phyloP scores from a whole-genome alignment of 2,888 invertebrate species.

The Apeira syringaria region DNA sequence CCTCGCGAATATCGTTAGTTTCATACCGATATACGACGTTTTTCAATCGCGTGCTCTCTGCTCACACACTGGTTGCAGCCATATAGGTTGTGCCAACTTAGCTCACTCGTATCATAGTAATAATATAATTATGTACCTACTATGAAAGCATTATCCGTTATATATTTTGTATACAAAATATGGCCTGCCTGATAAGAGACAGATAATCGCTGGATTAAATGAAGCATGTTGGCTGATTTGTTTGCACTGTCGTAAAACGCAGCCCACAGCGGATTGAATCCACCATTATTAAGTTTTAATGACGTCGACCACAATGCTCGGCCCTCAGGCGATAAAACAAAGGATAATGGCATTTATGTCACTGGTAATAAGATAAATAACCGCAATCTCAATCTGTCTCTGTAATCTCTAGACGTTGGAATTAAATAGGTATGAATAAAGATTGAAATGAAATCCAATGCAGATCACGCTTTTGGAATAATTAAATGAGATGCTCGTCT shows the following conservation, averaged over 20 bases:
- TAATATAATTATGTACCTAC: too few relatives aligned
- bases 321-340: conserved; percentile 61
- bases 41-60: too few relatives aligned
- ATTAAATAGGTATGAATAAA: conserved; percentile 59
- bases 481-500: conserved; percentile 23
- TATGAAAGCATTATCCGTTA: too few relatives aligned
- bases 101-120: too few relatives aligned
- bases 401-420: conserved; percentile 42
- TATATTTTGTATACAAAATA: too few relatives aligned
- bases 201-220: too few relatives aligned
- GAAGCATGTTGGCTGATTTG: neutral
- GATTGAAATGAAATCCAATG: conserved; percentile 42
- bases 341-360: conserved; percentile 66
- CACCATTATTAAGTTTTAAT: conserved; percentile 77
- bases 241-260: conserved; percentile 36
- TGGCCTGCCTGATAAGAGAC: too few relatives aligned
- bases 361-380: conserved; percentile 66
- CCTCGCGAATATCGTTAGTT: too few relatives aligned
- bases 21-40: too few relatives aligned
- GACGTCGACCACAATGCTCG: conserved; percentile 61
- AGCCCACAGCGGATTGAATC: conserved; percentile 59
- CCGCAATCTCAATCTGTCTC: conserved; percentile 45
- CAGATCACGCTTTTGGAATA: conserved; percentile 33
- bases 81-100: too few relatives aligned
- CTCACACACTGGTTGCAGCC: too few relatives aligned